Percentiles rank a stretch among this genome's conserved stretches.
Conservation (phyloP, 2,888 invertebrate species). For the Pristionchus japonicus region DNA sequence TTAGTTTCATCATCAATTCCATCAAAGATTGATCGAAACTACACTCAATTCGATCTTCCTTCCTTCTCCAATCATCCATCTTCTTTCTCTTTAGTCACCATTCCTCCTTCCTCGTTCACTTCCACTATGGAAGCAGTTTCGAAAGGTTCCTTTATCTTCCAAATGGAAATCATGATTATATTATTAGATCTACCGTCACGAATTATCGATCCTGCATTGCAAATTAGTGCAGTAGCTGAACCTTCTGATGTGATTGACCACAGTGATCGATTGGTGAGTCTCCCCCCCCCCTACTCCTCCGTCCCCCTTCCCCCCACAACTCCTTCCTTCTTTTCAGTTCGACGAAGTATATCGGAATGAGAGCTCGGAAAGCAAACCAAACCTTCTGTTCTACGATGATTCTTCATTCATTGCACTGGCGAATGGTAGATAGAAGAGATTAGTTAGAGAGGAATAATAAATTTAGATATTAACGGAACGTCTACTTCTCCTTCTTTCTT, state of each 20-base stretch:
- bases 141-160: neutral
- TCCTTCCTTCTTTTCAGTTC: slow-evolving; percentile 48
- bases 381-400: slow-evolving; percentile 58
- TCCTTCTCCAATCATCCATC: neutral
- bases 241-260: slow-evolving; percentile 40
- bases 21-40: neutral
- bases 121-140: neutral
- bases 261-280: slow-evolving; percentile 41
- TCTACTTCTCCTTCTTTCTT: slow-evolving; percentile 38
- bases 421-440: neutral
- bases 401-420: slow-evolving; percentile 24
- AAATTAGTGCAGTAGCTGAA: slow-evolving; percentile 28
- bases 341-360: slow-evolving; percentile 63
- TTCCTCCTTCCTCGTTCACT: neutral
- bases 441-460: neutral
- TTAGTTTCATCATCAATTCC: neutral
- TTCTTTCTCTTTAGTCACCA: neutral
- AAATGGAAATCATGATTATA: neutral
- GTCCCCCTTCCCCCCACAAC: neutral
- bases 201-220: slow-evolving; percentile 23
- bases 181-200: neutral
- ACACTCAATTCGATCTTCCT: slow-evolving; percentile 37
- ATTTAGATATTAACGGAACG: neutral
- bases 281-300: neutral
- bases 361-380: slow-evolving; percentile 54